Evolutionary conservation across 2,888 invertebrate genomes (phyloP), one percentile per base, ranked within the genome.

Genomic region (Hemaris fuciformis): DNA sequence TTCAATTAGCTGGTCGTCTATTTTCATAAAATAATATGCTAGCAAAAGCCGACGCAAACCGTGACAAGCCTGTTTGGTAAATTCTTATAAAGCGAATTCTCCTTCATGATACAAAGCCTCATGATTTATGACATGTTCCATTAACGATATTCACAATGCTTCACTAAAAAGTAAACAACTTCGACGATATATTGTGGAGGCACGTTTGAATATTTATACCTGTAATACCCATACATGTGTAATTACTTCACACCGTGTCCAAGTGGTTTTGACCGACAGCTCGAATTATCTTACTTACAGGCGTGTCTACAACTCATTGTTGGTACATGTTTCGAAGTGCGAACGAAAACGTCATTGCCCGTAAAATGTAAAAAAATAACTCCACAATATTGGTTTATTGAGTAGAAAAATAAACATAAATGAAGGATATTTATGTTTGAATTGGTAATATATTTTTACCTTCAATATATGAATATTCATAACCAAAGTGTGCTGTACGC

Each of bases 221-320:
- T 76, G 79, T 79, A 75, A 78, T 81, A 78, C 83, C 75, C 72
- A 75, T 77, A 69, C 67, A 62, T 48, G 70, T 68, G 87, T 84
- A 80, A 82, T 87, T 85, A 83, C 70, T 61, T 66, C 73, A 75
- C 75, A 66, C 69, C 77, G 72, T 79, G 78, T 78, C 79, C 68
- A 79, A 81, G 73, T 73, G 79, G 80, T 84, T 85, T 82, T 38
- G 38, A 38, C 38, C 10, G 80, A 73, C 74, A 79, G 15, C 31
- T 18, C 65, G 74, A 70, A 73, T 77, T 81, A 82, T 83, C 79
- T 79, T 74, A 83, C 84, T 84, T 80, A 69, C 76, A 74, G 79
- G 84, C 85, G 81, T 88, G 77, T 83, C 88, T 76, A 83, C 82
- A 76, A 80, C 80, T 76, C 72, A 88, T 87, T 85, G 84, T 85